Conservation (phyloP, 2,797 vertebrate genomes). For the Parauchenoglanis ngamensis region DNA sequence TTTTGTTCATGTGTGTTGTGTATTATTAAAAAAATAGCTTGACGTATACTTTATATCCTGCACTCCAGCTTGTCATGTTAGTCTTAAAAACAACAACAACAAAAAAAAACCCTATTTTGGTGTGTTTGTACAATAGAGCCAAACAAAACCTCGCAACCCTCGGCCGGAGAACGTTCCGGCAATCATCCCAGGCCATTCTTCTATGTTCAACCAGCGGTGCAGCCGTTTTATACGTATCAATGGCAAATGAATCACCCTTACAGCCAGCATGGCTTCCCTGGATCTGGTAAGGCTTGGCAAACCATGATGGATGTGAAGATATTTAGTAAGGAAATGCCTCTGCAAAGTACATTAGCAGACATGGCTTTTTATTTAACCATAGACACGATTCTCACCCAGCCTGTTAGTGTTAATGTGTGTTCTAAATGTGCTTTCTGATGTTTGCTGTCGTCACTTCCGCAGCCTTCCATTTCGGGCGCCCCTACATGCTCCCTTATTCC, state of each 20-base stretch:
- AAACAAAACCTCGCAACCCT: slow-evolving; percentile 55
- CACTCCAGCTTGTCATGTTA: neutral
- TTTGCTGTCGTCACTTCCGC: neutral
- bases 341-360: too few species aligned
- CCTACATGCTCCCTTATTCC: slow-evolving; percentile 70
- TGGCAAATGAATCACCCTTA: slow-evolving; percentile 75
- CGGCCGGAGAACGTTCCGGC: slow-evolving; percentile 63
- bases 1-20: neutral
- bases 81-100: neutral
- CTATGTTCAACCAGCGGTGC: slow-evolving; percentile 77
- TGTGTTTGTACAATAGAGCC: slow-evolving; percentile 38
- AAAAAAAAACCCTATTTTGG: neutral
- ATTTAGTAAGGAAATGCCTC: neutral
- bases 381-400: neutral
- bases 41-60: neutral
- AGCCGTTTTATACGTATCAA: slow-evolving; percentile 72
- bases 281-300: slow-evolving; percentile 62
- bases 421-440: neutral
- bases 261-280: slow-evolving; percentile 67
- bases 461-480: slow-evolving; percentile 74
- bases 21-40: neutral
- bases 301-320: neutral
- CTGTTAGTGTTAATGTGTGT: neutral
- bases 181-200: slow-evolving; percentile 75
- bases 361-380: neutral